phyloP scores from a whole-genome alignment of 1,140 invertebrate genomes.

The Cotesia chilonis region DNA sequence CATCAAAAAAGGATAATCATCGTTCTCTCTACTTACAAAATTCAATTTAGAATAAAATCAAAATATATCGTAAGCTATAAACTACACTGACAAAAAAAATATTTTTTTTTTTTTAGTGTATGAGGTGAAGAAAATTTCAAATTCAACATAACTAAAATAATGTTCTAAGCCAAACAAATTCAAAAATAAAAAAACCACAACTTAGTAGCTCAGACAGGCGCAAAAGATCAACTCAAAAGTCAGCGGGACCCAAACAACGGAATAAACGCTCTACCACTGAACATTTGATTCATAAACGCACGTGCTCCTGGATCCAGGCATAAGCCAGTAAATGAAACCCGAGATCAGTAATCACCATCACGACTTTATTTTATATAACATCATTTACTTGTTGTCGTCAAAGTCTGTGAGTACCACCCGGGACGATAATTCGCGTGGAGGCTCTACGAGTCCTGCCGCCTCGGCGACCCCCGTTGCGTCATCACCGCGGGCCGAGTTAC shows the following conservation, averaged over 20 bases:
- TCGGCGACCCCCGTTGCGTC: conserved; percentile 45
- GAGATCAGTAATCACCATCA: conserved; percentile 59
- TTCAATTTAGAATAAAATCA: too few relatives aligned
- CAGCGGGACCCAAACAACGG: conserved; percentile 44
- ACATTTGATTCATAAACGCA: conserved; percentile 45
- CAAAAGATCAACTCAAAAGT: conserved; percentile 30
- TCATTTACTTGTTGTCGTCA: conserved; percentile 32
- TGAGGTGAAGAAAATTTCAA: too few relatives aligned
- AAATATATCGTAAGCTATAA: too few relatives aligned
- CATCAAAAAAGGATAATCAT: too few relatives aligned
- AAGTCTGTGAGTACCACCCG: conserved; percentile 48
- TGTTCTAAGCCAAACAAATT: too few relatives aligned
- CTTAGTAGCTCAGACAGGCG: neutral
- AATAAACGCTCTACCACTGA: conserved; percentile 41
- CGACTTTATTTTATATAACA: conserved; percentile 40
- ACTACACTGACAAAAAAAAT: too few relatives aligned
- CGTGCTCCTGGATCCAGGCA: conserved; percentile 44
- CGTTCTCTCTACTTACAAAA: too few relatives aligned
- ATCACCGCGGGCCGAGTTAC: conserved; percentile 41
- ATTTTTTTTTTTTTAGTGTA: too few relatives aligned
- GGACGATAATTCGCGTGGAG: conserved; percentile 44
- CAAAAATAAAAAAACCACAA: conserved; percentile 1
- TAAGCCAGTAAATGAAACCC: conserved; percentile 47
- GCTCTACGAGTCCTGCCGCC: conserved; percentile 43
- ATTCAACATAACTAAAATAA: too few relatives aligned